Evolutionary conservation across 2,797 vertebrate species (phyloP).

Genomic region (Enteromius afrohamiltoni): DNA sequence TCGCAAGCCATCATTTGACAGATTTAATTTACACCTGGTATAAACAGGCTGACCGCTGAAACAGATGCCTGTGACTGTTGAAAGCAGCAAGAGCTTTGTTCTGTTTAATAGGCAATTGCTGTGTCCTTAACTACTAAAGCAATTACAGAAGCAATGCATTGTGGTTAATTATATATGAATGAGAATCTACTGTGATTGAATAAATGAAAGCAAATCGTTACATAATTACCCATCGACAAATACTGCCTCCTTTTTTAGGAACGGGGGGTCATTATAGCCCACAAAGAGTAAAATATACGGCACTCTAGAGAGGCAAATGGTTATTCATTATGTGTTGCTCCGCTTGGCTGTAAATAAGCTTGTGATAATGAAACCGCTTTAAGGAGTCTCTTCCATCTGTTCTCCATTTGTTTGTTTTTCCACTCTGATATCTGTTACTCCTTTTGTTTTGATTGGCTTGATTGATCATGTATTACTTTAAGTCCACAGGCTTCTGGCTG

Average conservation of each 20-base stretch:
- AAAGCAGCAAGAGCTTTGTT: not conserved
- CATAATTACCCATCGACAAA: not conserved
- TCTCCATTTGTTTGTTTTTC: slow-evolving; percentile 27
- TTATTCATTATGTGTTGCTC: slow-evolving; percentile 20
- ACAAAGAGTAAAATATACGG: not conserved
- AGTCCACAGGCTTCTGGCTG: not conserved
- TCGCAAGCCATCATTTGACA: not conserved
- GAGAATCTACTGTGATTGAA: slow-evolving; percentile 14
- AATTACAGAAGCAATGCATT: slow-evolving; percentile 14
- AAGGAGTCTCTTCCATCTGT: slow-evolving; percentile 29
- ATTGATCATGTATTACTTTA: slow-evolving; percentile 17
- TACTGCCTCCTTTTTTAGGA: slow-evolving; percentile 9
- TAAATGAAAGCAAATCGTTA: slow-evolving; percentile 21
- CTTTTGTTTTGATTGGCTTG: slow-evolving; percentile 26
- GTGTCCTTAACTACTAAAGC: not conserved
- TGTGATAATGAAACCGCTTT: slow-evolving; percentile 47
- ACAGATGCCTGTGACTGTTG: not conserved
- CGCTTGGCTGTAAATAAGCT: slow-evolving; percentile 31
- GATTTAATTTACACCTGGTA: not conserved
- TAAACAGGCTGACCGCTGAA: not conserved
- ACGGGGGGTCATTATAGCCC: slow-evolving; percentile 34
- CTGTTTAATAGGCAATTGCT: slow-evolving; percentile 17
- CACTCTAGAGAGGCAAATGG: slow-evolving; percentile 17
- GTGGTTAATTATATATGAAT: slow-evolving; percentile 23
- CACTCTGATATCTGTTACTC: not conserved